Conservation (phyloP, 2,888 invertebrate genomes). For the Aelia acuminata region DNA sequence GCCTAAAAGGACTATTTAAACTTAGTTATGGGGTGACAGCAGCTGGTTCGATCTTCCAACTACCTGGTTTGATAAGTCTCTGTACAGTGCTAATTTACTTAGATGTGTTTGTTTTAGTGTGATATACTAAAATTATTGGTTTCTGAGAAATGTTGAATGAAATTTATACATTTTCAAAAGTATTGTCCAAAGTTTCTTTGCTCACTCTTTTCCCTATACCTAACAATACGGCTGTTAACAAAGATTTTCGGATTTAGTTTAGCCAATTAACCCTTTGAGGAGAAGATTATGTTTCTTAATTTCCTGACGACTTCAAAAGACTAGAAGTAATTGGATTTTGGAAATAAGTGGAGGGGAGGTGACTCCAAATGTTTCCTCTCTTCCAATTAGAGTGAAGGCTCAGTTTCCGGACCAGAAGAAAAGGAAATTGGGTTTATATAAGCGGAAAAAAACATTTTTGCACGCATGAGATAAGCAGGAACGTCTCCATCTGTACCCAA, state of each 20-base stretch:
- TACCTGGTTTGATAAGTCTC: too few species aligned
- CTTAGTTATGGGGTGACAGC: too few species aligned
- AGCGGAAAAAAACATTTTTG: constrained; percentile 49
- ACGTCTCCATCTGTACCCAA: background rate
- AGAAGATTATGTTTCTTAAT: background rate
- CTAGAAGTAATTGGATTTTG: constrained; percentile 17
- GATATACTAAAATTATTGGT: too few species aligned
- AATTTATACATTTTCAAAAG: too few species aligned
- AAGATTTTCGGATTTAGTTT: background rate
- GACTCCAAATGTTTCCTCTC: background rate
- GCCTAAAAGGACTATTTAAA: too few species aligned
- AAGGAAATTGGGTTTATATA: constrained; percentile 52
- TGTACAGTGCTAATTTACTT: too few species aligned
- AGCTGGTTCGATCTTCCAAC: too few species aligned
- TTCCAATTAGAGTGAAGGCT: constrained; percentile 40
- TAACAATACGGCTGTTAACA: background rate
- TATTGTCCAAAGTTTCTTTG: too few species aligned
- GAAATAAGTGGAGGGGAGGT: background rate
- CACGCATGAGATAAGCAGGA: constrained; percentile 27
- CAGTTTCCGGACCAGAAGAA: constrained; percentile 34
- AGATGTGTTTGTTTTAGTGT: too few species aligned
- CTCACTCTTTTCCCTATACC: background rate
- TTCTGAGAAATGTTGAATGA: too few species aligned
- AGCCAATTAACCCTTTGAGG: background rate
- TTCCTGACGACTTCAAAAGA: constrained; percentile 20